Conservation (phyloP, 1,140 invertebrate species). For the Batillaria attramentaria region DNA sequence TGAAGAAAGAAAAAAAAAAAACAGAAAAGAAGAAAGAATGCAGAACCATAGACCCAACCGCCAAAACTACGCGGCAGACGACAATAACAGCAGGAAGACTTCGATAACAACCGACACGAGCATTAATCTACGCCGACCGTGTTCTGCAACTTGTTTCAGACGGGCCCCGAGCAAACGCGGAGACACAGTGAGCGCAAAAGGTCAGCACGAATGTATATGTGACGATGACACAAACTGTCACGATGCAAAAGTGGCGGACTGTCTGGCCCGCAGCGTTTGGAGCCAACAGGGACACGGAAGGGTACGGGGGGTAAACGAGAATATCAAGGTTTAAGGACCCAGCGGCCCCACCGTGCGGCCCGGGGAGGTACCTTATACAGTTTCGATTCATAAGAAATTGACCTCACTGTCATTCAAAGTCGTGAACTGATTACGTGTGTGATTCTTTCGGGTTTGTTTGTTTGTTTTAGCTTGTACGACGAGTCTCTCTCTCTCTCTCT, state of each 20-base stretch:
- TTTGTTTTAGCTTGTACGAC: not conserved
- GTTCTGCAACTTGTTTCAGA: not conserved
- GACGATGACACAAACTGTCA: slow-evolving; percentile 4
- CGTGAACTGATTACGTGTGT: not conserved
- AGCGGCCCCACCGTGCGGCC: not conserved
- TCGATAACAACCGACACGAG: not conserved
- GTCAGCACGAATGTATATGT: not conserved
- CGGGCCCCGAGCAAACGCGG: not conserved
- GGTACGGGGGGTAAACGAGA: not conserved
- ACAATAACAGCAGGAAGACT: not conserved
- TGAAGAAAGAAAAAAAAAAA: not conserved
- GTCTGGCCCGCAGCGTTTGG: not conserved
- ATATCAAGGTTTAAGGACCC: not conserved
- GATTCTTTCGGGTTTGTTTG: not conserved
- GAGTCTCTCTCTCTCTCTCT: slow-evolving; percentile 8
- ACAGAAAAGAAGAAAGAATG: not conserved
- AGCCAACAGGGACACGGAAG: not conserved
- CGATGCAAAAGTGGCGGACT: not conserved
- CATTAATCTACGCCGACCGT: not conserved
- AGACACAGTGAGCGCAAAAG: not conserved
- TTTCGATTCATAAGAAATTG: not conserved
- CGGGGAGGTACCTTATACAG: too few species aligned
- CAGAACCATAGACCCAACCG: not conserved
- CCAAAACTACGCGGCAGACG: not conserved
- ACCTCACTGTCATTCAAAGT: not conserved